Evolutionary conservation across 1,140 invertebrate genomes (phyloP).

Genomic region (Coenobita brevimanus): DNA sequence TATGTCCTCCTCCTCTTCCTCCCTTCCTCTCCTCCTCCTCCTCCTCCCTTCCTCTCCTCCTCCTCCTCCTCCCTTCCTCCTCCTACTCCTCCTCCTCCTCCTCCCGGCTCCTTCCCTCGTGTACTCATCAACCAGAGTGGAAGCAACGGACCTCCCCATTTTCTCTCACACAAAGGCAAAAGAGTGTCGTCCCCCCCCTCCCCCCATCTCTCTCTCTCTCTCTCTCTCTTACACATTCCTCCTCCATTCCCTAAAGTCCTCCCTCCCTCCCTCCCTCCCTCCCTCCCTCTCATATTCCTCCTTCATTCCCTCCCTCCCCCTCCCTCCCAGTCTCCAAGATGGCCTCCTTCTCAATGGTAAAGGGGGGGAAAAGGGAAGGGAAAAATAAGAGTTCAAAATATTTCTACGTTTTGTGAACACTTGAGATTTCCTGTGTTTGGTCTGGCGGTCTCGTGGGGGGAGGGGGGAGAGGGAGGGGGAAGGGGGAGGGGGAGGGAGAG

Average conservation of each 20-base stretch:
- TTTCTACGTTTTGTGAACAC: conserved; percentile 26
- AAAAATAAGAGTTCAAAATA: conserved; percentile 25
- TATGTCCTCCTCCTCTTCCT: not conserved
- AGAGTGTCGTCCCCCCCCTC: not conserved
- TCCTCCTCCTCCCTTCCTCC: not conserved
- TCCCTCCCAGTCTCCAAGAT: not conserved
- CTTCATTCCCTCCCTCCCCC: not conserved
- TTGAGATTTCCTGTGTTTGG: conserved; percentile 1
- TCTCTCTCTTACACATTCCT: too few species aligned
- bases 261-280: not conserved
- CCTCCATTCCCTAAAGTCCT: not conserved
- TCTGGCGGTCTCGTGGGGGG: not conserved
- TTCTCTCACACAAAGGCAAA: not conserved
- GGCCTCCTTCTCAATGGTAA: not conserved
- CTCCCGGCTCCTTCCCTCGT: not conserved
- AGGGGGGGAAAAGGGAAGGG: not conserved
- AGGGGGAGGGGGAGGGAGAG: too few species aligned
- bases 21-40: not conserved
- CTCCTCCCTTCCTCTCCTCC: not conserved
- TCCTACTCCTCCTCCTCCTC: not conserved
- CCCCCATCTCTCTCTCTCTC: not conserved
- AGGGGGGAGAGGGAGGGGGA: too few species aligned
- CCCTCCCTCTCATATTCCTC: too few species aligned
- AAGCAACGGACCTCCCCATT: not conserved
- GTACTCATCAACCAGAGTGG: too few species aligned